Evolutionary conservation across 2,888 invertebrate genomes (phyloP).

Genomic region (Sinelater perroti): DNA sequence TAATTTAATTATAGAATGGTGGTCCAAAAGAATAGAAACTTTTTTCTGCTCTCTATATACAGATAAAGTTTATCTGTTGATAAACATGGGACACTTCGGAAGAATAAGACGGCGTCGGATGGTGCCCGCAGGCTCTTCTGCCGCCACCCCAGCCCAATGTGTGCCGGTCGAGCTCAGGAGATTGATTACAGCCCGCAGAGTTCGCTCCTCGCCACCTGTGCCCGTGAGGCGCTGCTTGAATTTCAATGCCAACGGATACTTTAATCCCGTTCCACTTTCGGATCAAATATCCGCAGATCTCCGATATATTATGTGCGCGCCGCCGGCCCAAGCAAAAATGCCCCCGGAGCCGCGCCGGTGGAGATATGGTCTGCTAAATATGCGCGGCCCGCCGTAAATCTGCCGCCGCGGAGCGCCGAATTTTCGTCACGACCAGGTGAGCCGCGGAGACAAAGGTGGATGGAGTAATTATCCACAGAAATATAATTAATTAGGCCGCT

Average conservation of each 20-base stretch:
- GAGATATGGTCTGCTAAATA: constrained; percentile 21
- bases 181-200: constrained; percentile 39
- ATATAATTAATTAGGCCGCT: constrained; percentile 29
- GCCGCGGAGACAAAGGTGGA: constrained; percentile 22
- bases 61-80: no score
- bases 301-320: constrained; percentile 10
- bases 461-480: constrained; percentile 27
- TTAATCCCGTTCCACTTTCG: constrained; percentile 26
- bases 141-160: constrained; percentile 31
- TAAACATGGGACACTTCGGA: no score
- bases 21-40: no score
- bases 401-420: constrained; percentile 5
- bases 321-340: no score
- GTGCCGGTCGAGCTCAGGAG: constrained; percentile 27
- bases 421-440: constrained; percentile 27
- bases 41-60: no score
- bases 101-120: constrained; percentile 19
- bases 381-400: constrained; percentile 15
- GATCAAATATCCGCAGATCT: constrained; percentile 19
- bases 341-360: no score
- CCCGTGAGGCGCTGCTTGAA: constrained; percentile 22
- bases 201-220: constrained; percentile 32
- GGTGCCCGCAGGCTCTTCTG: constrained; percentile 30
- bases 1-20: no score
- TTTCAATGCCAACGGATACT: constrained; percentile 28